Evolutionary conservation across 2,797 vertebrate species (phyloP), one percentile per base, ranked within the genome.

Genomic region (Strix occidentalis): DNA sequence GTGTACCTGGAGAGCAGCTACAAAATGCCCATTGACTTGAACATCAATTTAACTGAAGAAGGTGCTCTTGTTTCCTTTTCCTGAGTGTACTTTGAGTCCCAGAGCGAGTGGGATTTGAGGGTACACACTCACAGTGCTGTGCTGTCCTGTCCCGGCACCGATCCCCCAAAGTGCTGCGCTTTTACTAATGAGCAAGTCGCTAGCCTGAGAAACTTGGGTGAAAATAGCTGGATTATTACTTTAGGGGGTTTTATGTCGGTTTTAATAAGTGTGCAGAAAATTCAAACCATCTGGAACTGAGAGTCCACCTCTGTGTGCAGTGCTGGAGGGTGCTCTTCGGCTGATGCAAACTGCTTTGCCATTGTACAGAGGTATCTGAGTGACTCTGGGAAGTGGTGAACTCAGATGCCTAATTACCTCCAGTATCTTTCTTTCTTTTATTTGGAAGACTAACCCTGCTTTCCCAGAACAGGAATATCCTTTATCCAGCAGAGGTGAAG

Each of bases 251-350:
- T 89, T 69, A 15, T 72, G 72, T 33, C 6, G 0, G 10, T 68
- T 92, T 93, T 89, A 89, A 19, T 65, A 75, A 90, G 29, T 6
- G 41, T 84, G 51, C 50, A 84, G 84, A 82, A 87, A 78, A 90
- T 72, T 69, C 26, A 75, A 51, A 72, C 29, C 53, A 45, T 53
- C 50, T 89, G 94, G 84, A 95, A 45, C 16, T 45, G 39, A 51
- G 68, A 64, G 37, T 58, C 51, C 26, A 0, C 63, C 61, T 68
- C 77, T 35, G 37, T 14, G 21, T 45, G 43, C 69, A 50, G 46
- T 61, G 45, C 20, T 70, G 48, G 21, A 74, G 33, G 61, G 45
- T 70, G 79, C 45, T 80, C 25, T 48, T 87, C 1, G 4, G 9
- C 61, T 71, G 26, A 37, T 43, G 66, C 64, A 50, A 80, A 10